Evolutionary conservation across 2,797 vertebrate genomes (phyloP), one percentile per base, ranked within the genome.

Genomic region (Cercopithecus hamlyni): DNA sequence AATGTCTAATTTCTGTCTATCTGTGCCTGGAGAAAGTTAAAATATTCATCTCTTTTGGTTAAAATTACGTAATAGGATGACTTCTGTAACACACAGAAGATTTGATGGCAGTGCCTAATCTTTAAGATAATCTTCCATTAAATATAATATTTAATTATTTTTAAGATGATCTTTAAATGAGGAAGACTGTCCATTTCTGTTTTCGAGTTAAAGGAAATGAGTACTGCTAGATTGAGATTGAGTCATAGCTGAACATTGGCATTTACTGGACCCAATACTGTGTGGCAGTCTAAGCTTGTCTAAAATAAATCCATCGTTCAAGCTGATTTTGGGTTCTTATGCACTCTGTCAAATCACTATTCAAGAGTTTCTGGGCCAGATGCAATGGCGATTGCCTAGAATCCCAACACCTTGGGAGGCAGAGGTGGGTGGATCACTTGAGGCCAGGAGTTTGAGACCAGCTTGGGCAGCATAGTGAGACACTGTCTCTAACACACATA

Each of bases 241-340:
- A 86, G 2, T 30, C 4, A 11, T 24, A 83, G 30, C 5, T 2
- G 1, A 84, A 85, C 0, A 0, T 0, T 84, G 83, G 5, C 81
- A 10, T 81, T 80, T 7, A 36, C 90, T 91, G 92, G 87, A 43
- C 82, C 45, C 76, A 43, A 81, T 48, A 11, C 84, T 55, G 45
- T 67, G 1, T 0, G 14, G 6, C 77, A 87, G 7, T 87, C 94
- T 30, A 85, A 5, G 5, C 77, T 77, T 0, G 91, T 67, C 95
- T 94, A 83, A 94, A 91, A 94, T n/a, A 55, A 7, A 0, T 80
- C 88, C 88, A 0, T 2, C 48, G 84, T 95, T 93, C 48, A 83
- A 81, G 45, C 11, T 36, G 52, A 64, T 48, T 5, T 36, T 61
- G 36, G 48, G 52, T 67, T n/a, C 67, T 19, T 92, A 36, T 0